A percentile compares a stretch with the other conserved stretches of the same genome.
phyloP scores from a whole-genome alignment of 2,113 vertebrate species.

The Rostratula benghalensis region DNA sequence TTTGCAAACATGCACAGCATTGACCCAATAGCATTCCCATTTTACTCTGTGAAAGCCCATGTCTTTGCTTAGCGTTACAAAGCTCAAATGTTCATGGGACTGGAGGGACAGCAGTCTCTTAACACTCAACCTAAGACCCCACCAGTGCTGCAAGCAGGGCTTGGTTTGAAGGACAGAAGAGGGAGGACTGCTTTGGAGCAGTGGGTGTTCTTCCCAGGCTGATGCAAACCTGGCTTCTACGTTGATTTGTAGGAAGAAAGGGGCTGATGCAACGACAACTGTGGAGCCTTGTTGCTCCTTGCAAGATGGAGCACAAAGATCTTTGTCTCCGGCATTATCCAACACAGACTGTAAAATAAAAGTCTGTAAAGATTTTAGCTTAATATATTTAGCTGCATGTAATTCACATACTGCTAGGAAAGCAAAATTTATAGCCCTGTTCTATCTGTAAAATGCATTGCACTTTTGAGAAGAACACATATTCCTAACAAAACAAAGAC shows the following conservation, averaged over 20 bases:
- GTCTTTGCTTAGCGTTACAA: not conserved
- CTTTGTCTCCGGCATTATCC: not conserved
- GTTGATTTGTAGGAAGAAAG: not conserved
- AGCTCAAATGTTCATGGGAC: not conserved
- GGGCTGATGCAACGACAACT: not conserved
- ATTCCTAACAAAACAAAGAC: slow-evolving; percentile 52
- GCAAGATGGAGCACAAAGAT: not conserved
- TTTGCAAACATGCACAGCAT: not conserved
- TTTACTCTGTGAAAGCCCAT: not conserved
- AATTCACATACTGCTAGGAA: not conserved
- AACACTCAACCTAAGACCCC: not conserved
- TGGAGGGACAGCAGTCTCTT: not conserved
- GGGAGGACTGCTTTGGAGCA: not conserved
- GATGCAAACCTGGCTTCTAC: not conserved
- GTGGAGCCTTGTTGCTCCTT: not conserved
- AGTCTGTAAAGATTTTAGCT: not conserved
- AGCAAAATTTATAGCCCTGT: not conserved
- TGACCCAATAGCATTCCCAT: not conserved
- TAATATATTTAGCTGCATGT: not conserved
- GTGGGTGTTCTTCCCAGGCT: not conserved
- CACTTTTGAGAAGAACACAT: not conserved
- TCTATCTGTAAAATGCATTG: not conserved
- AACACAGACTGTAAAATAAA: not conserved
- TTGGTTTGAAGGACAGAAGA: not conserved
- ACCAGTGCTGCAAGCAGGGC: not conserved